phyloP scores from a whole-genome alignment of 1,140 invertebrate genomes.

The Ceratina australensis region DNA sequence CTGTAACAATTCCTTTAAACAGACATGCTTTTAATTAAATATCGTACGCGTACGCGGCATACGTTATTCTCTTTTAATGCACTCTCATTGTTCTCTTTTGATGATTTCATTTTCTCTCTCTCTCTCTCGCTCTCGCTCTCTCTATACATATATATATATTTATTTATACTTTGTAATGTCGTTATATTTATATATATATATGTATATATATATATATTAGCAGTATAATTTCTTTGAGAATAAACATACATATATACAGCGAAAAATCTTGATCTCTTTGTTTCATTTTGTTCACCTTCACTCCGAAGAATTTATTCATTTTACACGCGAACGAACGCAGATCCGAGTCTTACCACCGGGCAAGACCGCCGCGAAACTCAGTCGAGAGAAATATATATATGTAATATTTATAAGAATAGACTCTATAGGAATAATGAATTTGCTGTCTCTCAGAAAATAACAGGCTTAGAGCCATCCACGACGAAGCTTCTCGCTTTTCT shows the following conservation, averaged over 20 bases:
- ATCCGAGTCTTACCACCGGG: constrained; percentile 12
- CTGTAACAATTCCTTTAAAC: constrained; percentile 48
- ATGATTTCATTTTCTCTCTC: constrained; percentile 3
- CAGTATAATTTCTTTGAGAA: constrained; percentile 41
- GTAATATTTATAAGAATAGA: constrained; percentile 46
- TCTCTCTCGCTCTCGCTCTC: constrained; percentile 10
- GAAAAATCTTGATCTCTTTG: constrained; percentile 32
- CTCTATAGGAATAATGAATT: constrained; percentile 49
- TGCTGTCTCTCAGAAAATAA: constrained; percentile 44
- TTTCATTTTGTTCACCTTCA: not conserved
- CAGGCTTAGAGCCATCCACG: constrained; percentile 40
- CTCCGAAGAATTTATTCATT: not conserved
- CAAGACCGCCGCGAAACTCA: constrained; percentile 32
- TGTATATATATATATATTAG: constrained; percentile 34
- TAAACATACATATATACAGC: constrained; percentile 52
- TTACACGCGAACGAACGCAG: not conserved
- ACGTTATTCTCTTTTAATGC: constrained; percentile 31
- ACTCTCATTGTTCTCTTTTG: not conserved
- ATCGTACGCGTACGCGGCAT: constrained; percentile 15
- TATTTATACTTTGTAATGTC: constrained; percentile 26
- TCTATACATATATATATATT: constrained; percentile 19
- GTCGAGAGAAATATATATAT: constrained; percentile 27
- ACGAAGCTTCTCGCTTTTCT: constrained; percentile 29
- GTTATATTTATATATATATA: constrained; percentile 8
- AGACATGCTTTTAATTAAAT: constrained; percentile 32